phyloP scores from a whole-genome alignment of 2,888 invertebrate genomes.

The Ochropacha duplaris region DNA sequence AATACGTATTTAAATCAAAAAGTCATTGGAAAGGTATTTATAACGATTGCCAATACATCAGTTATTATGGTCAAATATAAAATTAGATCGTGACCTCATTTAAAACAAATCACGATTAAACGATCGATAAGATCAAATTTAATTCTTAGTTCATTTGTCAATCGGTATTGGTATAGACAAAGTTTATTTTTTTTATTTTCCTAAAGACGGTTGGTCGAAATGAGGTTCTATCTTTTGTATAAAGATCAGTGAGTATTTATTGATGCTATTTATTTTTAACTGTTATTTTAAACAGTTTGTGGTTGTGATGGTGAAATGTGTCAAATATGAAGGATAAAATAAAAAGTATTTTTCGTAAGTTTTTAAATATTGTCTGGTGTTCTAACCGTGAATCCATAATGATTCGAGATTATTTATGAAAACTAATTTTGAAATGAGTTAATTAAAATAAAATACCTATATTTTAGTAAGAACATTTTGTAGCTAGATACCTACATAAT shows the following conservation, averaged over 20 bases:
- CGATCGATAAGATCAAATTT: neutral
- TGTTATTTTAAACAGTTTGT: neutral
- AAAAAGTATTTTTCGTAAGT: no score
- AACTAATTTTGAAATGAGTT: no score
- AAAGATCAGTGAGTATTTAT: conserved; percentile 61
- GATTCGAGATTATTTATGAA: no score
- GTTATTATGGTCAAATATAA: neutral
- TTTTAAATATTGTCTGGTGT: no score
- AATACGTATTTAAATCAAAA: neutral
- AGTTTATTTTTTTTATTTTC: conserved; percentile 25
- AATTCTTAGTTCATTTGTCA: neutral
- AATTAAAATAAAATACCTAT: no score
- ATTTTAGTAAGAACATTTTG: no score
- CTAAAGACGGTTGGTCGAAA: conserved; percentile 38
- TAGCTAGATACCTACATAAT: no score
- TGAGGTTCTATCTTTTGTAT: conserved; percentile 70
- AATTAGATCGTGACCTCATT: neutral
- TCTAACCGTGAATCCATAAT: no score
- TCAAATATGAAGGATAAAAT: neutral
- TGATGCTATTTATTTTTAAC: neutral
- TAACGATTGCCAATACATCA: neutral
- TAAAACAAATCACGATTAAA: conserved; percentile 3
- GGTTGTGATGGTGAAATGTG: neutral
- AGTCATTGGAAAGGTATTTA: neutral
- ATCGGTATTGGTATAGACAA: conserved; percentile 8